Conservation (phyloP, 1,140 invertebrate species). For the Drosophila azteca region DNA sequence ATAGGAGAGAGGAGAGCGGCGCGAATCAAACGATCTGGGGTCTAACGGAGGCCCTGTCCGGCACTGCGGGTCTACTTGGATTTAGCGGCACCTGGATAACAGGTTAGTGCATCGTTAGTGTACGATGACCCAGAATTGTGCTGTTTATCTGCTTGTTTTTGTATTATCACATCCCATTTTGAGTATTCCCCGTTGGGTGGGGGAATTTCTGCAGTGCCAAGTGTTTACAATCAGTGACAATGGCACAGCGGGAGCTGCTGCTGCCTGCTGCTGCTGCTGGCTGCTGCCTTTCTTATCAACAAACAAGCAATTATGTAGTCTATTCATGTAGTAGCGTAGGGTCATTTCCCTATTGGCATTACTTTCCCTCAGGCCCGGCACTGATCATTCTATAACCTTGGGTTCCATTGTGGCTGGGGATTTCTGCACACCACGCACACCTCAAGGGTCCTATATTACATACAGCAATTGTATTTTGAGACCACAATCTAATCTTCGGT, state of each 20-base stretch:
- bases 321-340: no score
- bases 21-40: constrained; percentile 61
- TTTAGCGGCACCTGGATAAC: constrained; percentile 83
- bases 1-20: constrained; percentile 1
- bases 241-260: no score
- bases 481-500: constrained; percentile 49
- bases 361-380: background rate
- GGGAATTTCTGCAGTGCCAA: no score
- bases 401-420: no score
- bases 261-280: no score
- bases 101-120: constrained; percentile 69
- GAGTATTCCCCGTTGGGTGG: constrained; percentile 3
- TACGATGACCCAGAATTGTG: constrained; percentile 25
- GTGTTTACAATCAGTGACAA: no score
- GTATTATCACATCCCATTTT: background rate
- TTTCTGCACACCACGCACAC: no score
- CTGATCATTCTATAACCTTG: no score
- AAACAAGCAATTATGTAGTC: no score
- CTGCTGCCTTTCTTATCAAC: no score
- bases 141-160: background rate
- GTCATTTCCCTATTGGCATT: background rate
- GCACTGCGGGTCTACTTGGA: constrained; percentile 45
- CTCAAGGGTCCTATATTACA: background rate
- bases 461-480: background rate
- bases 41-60: constrained; percentile 61